Percentiles rank a stretch among this genome's conserved stretches.
Conservation (phyloP, 2,113 vertebrate species). For the Arothron firmamentum region DNA sequence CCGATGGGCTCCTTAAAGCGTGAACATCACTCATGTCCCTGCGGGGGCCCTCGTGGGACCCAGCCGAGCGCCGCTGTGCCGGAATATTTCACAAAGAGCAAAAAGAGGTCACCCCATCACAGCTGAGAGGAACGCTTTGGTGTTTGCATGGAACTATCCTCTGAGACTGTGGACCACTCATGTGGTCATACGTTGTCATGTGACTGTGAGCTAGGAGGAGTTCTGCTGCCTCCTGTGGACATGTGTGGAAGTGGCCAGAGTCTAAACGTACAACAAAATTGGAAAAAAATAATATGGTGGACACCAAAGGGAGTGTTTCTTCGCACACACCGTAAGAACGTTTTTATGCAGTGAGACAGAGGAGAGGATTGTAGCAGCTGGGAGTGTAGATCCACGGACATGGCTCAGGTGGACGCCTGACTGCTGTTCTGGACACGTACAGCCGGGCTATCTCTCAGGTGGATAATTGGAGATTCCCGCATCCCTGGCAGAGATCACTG, state of each 20-base stretch:
- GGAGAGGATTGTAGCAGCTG: conserved; percentile 52
- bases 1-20: conserved; percentile 7
- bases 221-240: too few relatives aligned
- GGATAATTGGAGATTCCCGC: conserved; percentile 49
- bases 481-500: conserved; percentile 33
- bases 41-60: conserved; percentile 15
- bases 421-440: neutral
- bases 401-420: conserved; percentile 10
- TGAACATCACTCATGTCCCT: conserved; percentile 18
- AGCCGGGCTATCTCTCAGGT: conserved; percentile 41
- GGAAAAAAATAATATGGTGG: too few relatives aligned
- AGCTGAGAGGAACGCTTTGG: conserved; percentile 4
- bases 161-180: too few relatives aligned
- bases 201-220: too few relatives aligned
- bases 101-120: neutral
- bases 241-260: too few relatives aligned
- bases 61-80: conserved; percentile 21
- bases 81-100: conserved; percentile 17
- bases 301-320: conserved; percentile 15
- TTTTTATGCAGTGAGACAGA: conserved; percentile 67
- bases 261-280: too few relatives aligned
- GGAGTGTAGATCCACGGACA: neutral
- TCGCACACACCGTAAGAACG: conserved; percentile 43
- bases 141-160: neutral
- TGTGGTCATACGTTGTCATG: too few relatives aligned